These are phyloP conservation scores for Pseudeuparius sepicola DNA, from an alignment of 2,888 invertebrate genomes.

Conservation along the genomic window DNA sequence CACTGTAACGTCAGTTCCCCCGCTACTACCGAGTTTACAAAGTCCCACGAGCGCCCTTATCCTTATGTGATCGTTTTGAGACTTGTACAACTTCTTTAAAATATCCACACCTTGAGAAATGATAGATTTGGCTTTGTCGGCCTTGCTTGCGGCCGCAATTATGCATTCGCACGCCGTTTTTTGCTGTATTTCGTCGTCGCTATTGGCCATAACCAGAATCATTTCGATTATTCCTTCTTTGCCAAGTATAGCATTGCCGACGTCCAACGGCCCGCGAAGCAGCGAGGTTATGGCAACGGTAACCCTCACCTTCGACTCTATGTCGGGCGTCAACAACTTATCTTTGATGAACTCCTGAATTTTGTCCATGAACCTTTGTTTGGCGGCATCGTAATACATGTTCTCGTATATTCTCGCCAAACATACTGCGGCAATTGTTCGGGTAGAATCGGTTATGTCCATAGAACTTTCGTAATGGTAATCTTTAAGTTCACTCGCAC, in stretches of 20 bases:
- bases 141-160: conserved; percentile 92
- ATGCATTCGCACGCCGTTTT: conserved; percentile 93
- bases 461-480: conserved; percentile 86
- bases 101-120: conserved; percentile 79
- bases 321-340: conserved; percentile 72
- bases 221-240: conserved; percentile 67
- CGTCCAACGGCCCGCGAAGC: conserved; percentile 83
- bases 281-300: conserved; percentile 82
- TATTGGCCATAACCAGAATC: conserved; percentile 93
- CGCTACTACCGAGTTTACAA: conserved; percentile 88
- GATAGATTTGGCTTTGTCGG: conserved; percentile 88
- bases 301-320: conserved; percentile 77
- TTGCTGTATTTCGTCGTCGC: conserved; percentile 83
- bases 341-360: conserved; percentile 82
- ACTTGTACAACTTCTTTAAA: conserved; percentile 85
- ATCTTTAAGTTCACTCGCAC: conserved; percentile 88
- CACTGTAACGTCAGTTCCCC: conserved; percentile 91
- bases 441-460: conserved; percentile 78
- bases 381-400: conserved; percentile 84
- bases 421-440: conserved; percentile 85
- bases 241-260: conserved; percentile 71
- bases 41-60: conserved; percentile 86
- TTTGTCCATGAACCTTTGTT: conserved; percentile 60
- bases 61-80: conserved; percentile 74
- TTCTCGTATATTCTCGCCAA: conserved; percentile 88